Conservation (phyloP, 2,797 vertebrate genomes). For the Sebastes oblongus region DNA sequence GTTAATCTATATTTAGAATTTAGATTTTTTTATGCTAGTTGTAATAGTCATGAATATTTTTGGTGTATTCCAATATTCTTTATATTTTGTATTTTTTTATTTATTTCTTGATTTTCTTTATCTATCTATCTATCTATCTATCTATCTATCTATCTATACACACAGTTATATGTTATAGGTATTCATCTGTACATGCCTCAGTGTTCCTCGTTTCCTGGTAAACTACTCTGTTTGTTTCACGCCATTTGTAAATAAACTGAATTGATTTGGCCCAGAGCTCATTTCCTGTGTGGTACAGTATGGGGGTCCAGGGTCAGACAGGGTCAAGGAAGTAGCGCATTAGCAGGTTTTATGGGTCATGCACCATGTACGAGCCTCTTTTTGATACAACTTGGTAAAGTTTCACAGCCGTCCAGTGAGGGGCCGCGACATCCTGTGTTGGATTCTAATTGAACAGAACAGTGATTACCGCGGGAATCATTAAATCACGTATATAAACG, state of each 20-base stretch:
- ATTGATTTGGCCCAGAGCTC: neutral
- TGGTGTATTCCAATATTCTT: no score
- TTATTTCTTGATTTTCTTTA: no score
- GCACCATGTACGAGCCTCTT: conserved; percentile 5
- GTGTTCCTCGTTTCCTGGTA: neutral
- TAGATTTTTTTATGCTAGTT: no score
- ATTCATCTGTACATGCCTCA: neutral
- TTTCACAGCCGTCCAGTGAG: conserved; percentile 8
- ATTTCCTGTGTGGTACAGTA: conserved; percentile 21
- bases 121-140: no score
- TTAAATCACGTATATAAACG: conserved; percentile 29
- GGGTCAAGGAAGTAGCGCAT: conserved; percentile 27
- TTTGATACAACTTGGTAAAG: conserved; percentile 8
- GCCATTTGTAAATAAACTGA: conserved; percentile 10
- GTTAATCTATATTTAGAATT: no score
- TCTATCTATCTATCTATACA: no score
- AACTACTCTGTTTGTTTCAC: neutral
- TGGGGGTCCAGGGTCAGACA: conserved; percentile 5
- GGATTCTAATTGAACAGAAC: conserved; percentile 9
- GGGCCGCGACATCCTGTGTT: conserved; percentile 3
- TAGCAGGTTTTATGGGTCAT: conserved; percentile 43
- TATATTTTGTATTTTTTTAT: no score
- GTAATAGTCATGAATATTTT: no score
- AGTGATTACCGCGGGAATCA: conserved; percentile 35
- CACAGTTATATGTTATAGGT: neutral